Evolutionary conservation across 1,140 invertebrate species (phyloP), one percentile per base, ranked within the genome.

Genomic region (Drosophila watanabei): DNA sequence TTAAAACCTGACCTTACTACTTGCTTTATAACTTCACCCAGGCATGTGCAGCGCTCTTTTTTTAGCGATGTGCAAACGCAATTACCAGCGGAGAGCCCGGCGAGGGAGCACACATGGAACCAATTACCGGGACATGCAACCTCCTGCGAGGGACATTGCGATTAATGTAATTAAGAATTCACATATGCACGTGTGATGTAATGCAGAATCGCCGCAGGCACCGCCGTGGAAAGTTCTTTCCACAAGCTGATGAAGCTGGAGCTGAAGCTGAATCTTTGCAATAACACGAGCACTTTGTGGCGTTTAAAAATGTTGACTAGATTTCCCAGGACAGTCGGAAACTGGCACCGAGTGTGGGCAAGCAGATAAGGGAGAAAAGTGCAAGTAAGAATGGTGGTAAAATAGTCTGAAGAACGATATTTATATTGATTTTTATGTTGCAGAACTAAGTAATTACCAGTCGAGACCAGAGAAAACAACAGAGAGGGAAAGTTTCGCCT

Each of bases 121-220:
- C 45, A 71, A 71, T 71, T 64, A 73, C 73, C 76, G 45, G 66
- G 62, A 79, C 49, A 65, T 75, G 57, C 24, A 51, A 63, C 48
- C 30, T 49, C 16, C 39, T 39, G n/a, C 51, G 39, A 48, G 62
- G 56, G 51, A 61, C 43, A 60, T 35, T 48, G 54, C 65, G 57
- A 83, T 79, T 83, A 83, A 83, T 75, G 37, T 76, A 76, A 83
- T 75, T 71, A 64, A 70, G 64, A 70, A 75, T 75, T 82, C 16
- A 41, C 68, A 71, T 60, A 37, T 60, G 48, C 41, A 18, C 63
- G 39, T 48, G 51, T 69, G 24, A 66, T 82, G 70, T 75, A 60
- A 80, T 80, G 63, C 37, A 48, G 35, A 69, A 41, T 60, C n/a
- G 49, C 63, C 51, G 20, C 14, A 49, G 61, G 79, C 73, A 82